A percentile compares a stretch with the other conserved stretches of the same genome.
Conservation (phyloP, 2,113 vertebrate genomes). For the Sakesphorus luctuosus region DNA sequence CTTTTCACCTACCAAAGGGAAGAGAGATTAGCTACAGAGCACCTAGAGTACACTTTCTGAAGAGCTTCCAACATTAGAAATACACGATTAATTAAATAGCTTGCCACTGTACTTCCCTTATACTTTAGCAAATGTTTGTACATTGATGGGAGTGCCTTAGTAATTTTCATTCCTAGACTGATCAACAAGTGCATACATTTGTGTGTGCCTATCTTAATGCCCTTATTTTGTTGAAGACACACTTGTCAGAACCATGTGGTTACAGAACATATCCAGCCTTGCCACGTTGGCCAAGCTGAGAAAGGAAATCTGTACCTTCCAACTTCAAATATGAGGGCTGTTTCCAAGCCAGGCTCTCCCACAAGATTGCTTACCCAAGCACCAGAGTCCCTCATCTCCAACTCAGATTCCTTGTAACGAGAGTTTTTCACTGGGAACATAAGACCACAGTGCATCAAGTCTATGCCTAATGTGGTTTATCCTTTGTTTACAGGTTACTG, state of each 20-base stretch:
- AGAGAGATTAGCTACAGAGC: background rate
- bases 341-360: background rate
- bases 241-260: background rate
- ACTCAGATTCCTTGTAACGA: background rate
- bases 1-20: background rate
- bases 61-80: background rate
- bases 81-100: background rate
- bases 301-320: background rate
- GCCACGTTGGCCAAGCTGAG: background rate
- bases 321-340: background rate
- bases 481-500: constrained; percentile 41
- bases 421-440: background rate
- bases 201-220: background rate
- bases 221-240: background rate
- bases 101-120: background rate
- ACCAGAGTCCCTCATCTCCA: background rate
- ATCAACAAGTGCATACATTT: rapidly evolving
- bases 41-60: background rate
- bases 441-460: background rate
- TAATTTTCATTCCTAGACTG: background rate
- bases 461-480: constrained; percentile 20
- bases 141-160: background rate
- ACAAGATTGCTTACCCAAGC: background rate
- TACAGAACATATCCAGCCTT: background rate
- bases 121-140: background rate